Base-by-base conservation (phyloP, 2,888 invertebrate species). In the Habrosyne pyritoides region DNA sequence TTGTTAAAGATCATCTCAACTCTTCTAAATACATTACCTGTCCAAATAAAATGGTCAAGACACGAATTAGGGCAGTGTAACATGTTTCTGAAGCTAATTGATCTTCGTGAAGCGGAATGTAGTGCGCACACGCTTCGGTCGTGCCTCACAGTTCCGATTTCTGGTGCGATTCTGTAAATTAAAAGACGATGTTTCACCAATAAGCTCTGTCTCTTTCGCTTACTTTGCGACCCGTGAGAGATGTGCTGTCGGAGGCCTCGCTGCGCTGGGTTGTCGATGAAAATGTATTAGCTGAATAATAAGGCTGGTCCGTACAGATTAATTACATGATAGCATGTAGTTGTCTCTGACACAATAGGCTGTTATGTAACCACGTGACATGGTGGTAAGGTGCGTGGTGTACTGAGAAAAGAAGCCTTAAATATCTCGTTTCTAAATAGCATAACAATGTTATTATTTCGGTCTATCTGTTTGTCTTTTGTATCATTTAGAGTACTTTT, bases 291-390 rank as follows among this genome's bases (percentile, higher is more conserved):
- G n/a, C n/a, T n/a, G n/a, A n/a, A n/a, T n/a, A n/a, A n/a, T n/a
- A n/a, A n/a, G n/a, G n/a, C n/a, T n/a, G 75, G 73, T 74, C 66
- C 69, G 63, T 59, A 66, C 62, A 82, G 86, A 88, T 87, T 89
- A 89, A 87, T 87, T 86, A 83, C 70, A 59, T 72, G 83, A 88
- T 86, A 84, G 77, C 75, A 76, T 80, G 78, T 66, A 63, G 71
- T 70, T 79, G 79, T 79, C 73, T 77, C 73, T 77, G 77, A 78
- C 81, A 83, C 82, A 85, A 86, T 79, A 69, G 50, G n/a, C 68
- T 56, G 64, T 84, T 84, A 83, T 78, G 72, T 79, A 81, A 86
- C 65, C 62, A 64, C 64, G 72, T 74, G 71, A 75, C 75, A 76
- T 66, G 49, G 56, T 54, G 42, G 53, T 74, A 67, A 73, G 63